Base-by-base conservation (phyloP, 2,888 invertebrate species). In the Theretra japonica region DNA sequence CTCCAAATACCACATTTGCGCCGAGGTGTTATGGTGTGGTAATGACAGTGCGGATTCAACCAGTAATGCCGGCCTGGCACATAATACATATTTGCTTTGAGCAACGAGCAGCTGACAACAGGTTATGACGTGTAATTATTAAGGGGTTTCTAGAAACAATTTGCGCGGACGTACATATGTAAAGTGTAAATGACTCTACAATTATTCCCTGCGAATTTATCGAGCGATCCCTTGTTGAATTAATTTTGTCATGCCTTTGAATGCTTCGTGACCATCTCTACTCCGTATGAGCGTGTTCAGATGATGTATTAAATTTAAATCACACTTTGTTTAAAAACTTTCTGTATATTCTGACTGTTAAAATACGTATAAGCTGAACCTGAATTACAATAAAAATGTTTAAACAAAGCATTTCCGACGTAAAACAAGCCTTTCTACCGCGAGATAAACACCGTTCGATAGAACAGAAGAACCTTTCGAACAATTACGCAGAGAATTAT, bases 401-500 rank as follows among this genome's bases (percentile, higher is more conserved):
- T 2, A n/a, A 17, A 17, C 53, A 41, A 41, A 41, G 15, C n/a
- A 53, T 53, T 53, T 53, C n/a, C 53, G 53, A n/a, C 53, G 53
- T 53, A n/a, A 53, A 53, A n/a, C 53, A 53, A 53, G 53, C 4
- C 17, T n/a, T 53, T 53, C 53, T 19, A n/a, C n/a, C 53, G 19
- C n/a, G 53, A n/a, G 53, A n/a, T 53, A n/a, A 53, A 53, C 53
- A 4, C 53, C 2, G 1, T 19, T n/a, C n/a, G n/a, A 53, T 23
- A 25, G 58, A 15, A 17, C 41, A 65, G 41, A 65, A 62, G 62
- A 65, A 65, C 41, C 23, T 53, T 23, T 60, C 33, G n/a, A 60
- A 60, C 4, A 65, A 65, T 53, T 53, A 53, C 53, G 23, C 41
- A 65, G 23, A 48, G 48, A 65, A 23, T 65, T 65, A 65, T 65